Percentiles rank a stretch among this genome's conserved stretches.
Evolutionary conservation across 2,888 invertebrate genomes (phyloP).

Genomic region (Branchinecta sandiegonensis): DNA sequence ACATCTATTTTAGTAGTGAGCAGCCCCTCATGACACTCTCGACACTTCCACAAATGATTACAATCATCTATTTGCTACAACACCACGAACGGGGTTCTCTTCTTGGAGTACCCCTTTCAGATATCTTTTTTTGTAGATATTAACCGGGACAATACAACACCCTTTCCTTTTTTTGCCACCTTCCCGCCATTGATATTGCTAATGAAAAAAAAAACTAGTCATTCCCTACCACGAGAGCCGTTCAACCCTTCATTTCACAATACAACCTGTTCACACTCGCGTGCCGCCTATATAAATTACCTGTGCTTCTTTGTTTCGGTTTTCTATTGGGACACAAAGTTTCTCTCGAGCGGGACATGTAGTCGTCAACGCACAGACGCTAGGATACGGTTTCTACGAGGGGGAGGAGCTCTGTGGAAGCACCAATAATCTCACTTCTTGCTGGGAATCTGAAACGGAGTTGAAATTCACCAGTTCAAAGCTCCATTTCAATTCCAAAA

Average conservation of each 20-base stretch:
- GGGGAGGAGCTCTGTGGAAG: constrained; percentile 9
- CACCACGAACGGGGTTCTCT: no score
- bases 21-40: no score
- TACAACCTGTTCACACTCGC: constrained; percentile 13
- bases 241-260: not conserved
- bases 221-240: not conserved
- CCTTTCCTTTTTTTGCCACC: no score
- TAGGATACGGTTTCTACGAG: not conserved
- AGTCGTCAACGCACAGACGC: constrained; percentile 6
- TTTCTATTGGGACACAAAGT: constrained; percentile 10
- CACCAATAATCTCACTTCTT: constrained; percentile 9
- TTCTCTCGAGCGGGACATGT: not conserved
- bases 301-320: not conserved
- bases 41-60: no score
- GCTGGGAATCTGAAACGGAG: constrained; percentile 15
- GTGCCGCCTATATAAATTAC: not conserved
- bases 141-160: no score
- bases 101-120: no score
- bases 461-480: constrained; percentile 13
- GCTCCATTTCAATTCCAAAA: constrained; percentile 16
- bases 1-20: no score
- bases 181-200: no score
- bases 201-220: no score
- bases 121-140: no score
- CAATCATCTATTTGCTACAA: no score